Evolutionary conservation across 2,113 vertebrate genomes (phyloP), one percentile per base, ranked within the genome.

Genomic region (Leptobrachium ailaonicum): DNA sequence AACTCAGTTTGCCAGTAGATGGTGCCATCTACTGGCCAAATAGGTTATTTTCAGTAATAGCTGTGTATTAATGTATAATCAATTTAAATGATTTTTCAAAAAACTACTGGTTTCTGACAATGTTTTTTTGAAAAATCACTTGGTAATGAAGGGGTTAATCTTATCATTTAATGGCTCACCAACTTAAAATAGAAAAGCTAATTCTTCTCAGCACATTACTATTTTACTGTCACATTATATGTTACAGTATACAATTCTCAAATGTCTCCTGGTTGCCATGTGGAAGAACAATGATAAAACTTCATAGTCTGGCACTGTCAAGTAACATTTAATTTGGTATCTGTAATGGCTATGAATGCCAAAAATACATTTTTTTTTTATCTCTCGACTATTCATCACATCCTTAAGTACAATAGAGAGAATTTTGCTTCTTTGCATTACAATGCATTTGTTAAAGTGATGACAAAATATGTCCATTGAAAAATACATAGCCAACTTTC

Each of bases 181-280:
- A 32, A 32, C 20, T 32, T 32, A 32, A 32, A 42, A 79, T 71
- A 12, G 77, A 71, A 78, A 60, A 72, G 2, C 44, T 45, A 72
- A 66, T 80, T 41, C 41, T 71, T 45, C 71, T 2, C 67, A n/a
- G 71, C 66, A 44, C 47, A 58, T 69, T 12, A 20, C 66, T 62
- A 74, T 45, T 47, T 74, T 62, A 44, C 47, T 50, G 70, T 3
- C 63, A 74, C 68, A 60, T 74, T 47, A 68, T 80, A 68, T 60
- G 41, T 42, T 44, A 43, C 41, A 74, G 68, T 41, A 41, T 80
- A 62, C 11, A 70, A 66, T 80, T 73, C 45, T 56, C 77, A 80
- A 80, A 80, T 70, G 77, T 80, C 77, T 80, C 58, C 63, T 80
- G 78, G 71, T 80, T 80, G 47, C 78, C 71, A 67, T 80, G 68